These are phyloP conservation scores for Panagrolaimus sp. DNA, from an alignment of 1,140 invertebrate genomes.

Conservation along the genomic window DNA sequence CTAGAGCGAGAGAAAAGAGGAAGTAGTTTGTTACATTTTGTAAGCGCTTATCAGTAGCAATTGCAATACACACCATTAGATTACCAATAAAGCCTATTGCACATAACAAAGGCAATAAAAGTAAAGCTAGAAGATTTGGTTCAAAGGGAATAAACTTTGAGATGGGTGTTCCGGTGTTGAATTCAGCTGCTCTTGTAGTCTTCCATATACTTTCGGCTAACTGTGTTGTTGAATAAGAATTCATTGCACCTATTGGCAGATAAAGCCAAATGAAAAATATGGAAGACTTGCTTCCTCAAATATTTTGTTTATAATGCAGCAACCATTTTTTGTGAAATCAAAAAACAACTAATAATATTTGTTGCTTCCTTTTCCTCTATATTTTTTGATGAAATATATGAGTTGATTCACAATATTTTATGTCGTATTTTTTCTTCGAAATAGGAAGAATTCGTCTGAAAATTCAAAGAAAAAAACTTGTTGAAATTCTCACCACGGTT, in stretches of 20 bases:
- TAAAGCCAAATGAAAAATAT: no score
- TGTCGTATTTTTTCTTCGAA: no score
- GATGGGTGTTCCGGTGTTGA: neutral
- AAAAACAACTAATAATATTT: no score
- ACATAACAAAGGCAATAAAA: slow-evolving; percentile 44
- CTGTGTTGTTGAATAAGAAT: neutral
- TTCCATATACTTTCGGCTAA: neutral
- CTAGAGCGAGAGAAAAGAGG: slow-evolving; percentile 62
- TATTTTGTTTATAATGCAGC: no score
- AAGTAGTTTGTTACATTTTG: slow-evolving; percentile 63
- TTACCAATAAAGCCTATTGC: slow-evolving; percentile 57
- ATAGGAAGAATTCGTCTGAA: no score
- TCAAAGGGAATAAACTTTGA: neutral
- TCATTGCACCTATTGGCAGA: no score
- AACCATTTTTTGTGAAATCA: no score
- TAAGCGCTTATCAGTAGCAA: slow-evolving; percentile 58
- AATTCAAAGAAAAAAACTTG: no score
- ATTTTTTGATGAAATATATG: neutral
- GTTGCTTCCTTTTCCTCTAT: neutral
- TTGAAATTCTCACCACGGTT: no score
- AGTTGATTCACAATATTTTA: neutral
- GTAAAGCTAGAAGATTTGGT: slow-evolving; percentile 23
- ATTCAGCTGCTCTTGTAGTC: neutral
- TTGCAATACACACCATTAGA: slow-evolving; percentile 60
- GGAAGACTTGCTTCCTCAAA: no score